Conservation (phyloP, 2,113 vertebrate genomes). For the Peucedramus taeniatus region DNA sequence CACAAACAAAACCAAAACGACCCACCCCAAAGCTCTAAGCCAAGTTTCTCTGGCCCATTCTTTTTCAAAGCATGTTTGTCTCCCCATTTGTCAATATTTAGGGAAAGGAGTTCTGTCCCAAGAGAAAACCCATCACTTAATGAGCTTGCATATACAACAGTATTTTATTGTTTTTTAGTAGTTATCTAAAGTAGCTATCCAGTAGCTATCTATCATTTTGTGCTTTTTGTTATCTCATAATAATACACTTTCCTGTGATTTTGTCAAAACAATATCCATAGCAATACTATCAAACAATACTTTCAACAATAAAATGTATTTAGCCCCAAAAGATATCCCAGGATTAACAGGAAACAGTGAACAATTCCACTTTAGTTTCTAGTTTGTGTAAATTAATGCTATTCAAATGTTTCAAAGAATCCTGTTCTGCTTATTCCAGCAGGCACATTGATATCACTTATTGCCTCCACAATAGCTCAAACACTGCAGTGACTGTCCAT, state of each 20-base stretch:
- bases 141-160: not conserved
- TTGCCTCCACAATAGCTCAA: not conserved
- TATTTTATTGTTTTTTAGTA: not conserved
- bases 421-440: not conserved
- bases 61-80: not conserved
- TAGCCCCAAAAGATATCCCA: not conserved
- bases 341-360: not conserved
- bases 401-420: not conserved
- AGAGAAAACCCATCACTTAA: not conserved
- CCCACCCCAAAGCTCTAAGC: not conserved
- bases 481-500: not conserved
- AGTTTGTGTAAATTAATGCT: not conserved
- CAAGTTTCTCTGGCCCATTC: not conserved
- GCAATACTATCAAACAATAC: not conserved
- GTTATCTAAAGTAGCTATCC: not conserved
- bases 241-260: not conserved
- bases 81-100: not conserved
- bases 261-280: not conserved
- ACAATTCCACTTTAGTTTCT: not conserved
- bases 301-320: not conserved
- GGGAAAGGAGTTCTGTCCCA: not conserved
- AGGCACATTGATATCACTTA: not conserved
- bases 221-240: not conserved
- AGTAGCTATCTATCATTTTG: not conserved
- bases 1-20: not conserved